Evolutionary conservation across 2,888 invertebrate species (phyloP), one percentile per base, ranked within the genome.

Genomic region (Agrochola lychnidis): DNA sequence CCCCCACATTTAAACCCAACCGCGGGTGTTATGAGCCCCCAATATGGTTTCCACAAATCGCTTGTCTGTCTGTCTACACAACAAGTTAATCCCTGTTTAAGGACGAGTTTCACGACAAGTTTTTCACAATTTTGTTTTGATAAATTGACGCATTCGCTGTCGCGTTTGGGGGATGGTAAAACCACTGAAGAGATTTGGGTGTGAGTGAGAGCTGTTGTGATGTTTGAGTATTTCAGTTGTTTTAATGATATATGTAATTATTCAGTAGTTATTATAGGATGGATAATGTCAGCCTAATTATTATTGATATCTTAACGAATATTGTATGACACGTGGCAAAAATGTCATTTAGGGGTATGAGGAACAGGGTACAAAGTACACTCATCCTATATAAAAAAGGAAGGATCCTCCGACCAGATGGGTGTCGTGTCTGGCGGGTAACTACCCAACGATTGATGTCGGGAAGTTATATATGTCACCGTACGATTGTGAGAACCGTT

Each of bases 31-130:
- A 83, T 81, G 76, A 86, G 81, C 79, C 79, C 77, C 80, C 81
- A 87, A 81, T 82, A 86, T 84, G 86, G 81, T 79, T 83, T 82
- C 86, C 81, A 84, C 83, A 86, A 88, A 89, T 88, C 83, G 84
- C 82, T 78, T 67, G 86, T 83, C 84, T 83, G 88, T 83, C 79
- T 87, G 81, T 87, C 74, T 83, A 73, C 62, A 80, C 75, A 83
- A 86, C 85, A 83, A 85, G 78, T 85, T 85, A 87, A 87, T 83
- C 87, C 78, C 40, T 83, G 81, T 85, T 86, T 81, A 79, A 81
- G 70, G 72, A 70, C 61, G 70, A 77, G 73, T 70, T 80, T 67
- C 14, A n/a, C 22, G n/a, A 66, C 75, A 77, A 76, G 63, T 70
- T 80, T 82, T 86, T 80, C 70, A 68, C 64, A 63, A 76, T 76